phyloP scores from a whole-genome alignment of 1,140 invertebrate genomes.

The Aphaenogaster floridana region DNA sequence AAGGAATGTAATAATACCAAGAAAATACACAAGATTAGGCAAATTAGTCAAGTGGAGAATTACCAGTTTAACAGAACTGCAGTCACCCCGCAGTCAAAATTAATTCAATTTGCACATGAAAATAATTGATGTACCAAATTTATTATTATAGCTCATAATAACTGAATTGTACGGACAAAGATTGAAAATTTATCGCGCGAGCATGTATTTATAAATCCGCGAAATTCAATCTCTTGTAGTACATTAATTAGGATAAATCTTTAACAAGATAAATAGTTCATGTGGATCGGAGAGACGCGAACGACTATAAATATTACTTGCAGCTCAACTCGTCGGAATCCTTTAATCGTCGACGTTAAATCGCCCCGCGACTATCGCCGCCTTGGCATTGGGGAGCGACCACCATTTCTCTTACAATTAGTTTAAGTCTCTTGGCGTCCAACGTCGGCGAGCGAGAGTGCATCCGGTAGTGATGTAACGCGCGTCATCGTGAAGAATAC shows the following conservation, averaged over 20 bases:
- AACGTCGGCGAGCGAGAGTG: constrained; percentile 6
- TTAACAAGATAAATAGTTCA: not conserved
- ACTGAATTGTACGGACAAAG: not conserved
- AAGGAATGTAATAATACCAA: not conserved
- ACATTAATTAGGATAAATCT: not conserved
- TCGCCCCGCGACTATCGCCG: not conserved
- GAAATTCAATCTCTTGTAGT: not conserved
- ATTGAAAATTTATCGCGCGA: not conserved
- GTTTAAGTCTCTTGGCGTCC: constrained; percentile 25
- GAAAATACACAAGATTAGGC: not conserved
- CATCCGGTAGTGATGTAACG: constrained; percentile 44
- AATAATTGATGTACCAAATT: not conserved
- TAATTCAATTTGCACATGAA: not conserved
- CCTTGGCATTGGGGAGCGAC: constrained; percentile 38
- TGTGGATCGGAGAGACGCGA: not conserved
- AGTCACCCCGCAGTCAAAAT: not conserved
- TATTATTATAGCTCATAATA: not conserved
- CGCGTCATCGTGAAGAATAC: constrained; percentile 12
- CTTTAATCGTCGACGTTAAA: not conserved
- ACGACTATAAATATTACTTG: not conserved
- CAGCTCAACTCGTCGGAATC: not conserved
- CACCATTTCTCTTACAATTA: constrained; percentile 31
- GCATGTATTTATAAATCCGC: constrained; percentile 14
- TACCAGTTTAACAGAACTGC: not conserved
- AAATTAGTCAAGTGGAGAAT: not conserved